Base-by-base conservation (phyloP, 2,888 invertebrate genomes). In the Pedicia rivosa region DNA sequence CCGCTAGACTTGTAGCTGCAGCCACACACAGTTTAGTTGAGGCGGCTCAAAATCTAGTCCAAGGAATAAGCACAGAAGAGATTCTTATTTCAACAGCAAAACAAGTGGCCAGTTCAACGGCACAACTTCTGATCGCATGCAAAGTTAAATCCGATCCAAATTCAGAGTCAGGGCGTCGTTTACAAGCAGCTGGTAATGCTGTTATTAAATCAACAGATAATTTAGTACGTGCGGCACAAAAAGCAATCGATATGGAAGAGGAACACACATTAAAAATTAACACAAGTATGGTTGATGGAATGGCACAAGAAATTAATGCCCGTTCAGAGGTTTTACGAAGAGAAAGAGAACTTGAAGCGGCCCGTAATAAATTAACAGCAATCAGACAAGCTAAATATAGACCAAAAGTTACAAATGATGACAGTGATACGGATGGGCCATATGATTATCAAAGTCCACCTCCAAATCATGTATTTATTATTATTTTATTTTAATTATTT, bases 131-230 rank as follows among this genome's bases (percentile, higher is more conserved):
- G 36, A 94, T 99, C 31, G 97, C 98, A 0, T 98, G 98, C 65
- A 94, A 95, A 70, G 95, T 98, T 40, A 97, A 97, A 61, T 94
- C 97, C 0, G 97, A 97, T 64, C 86, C 90, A 2, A 84, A 91
- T 42, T 90, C 92, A 6, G 87, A 90, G 47, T 83, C 90, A 6
- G 95, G 94, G 35, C 78, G 88, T 31, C 73, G 95, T 9, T 67
- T 97, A 26, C 81, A 92, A 59, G 74, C 82, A 10, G 95, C 95
- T 1, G 95, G 95, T 10, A 94, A 92, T 47, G 92, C 91, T 4
- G 97, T 98, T 2, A 95, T 97, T 63, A 72, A 88, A 43, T 95
- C 97, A 3, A 97, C 98, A 0, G 98, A 99, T 61, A 92, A 92
- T 64, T 65, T 99, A 50, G 98, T 98, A 14, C 70, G 82, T 17